Evolutionary conservation across 1,140 invertebrate species (phyloP).

Genomic region (Ectropis grisescens): DNA sequence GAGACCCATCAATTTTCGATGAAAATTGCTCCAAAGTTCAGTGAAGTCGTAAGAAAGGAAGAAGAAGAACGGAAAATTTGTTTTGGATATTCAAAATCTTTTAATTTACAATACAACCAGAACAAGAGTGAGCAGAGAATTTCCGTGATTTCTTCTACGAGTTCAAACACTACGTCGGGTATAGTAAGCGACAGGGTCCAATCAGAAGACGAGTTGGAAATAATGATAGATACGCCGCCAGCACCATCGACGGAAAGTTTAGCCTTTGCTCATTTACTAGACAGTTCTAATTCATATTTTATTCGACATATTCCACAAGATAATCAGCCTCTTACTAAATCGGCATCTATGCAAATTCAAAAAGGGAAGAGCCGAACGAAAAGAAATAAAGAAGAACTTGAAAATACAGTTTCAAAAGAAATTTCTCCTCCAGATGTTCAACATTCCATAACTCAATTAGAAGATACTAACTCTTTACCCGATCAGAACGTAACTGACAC

Average conservation of each 20-base stretch:
- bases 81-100: slow-evolving; percentile 76
- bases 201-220: slow-evolving; percentile 92
- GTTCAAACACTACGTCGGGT: slow-evolving; percentile 94
- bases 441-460: slow-evolving; percentile 26
- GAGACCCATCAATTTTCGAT: slow-evolving; percentile 96
- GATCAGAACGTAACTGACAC: slow-evolving; percentile 41
- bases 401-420: slow-evolving; percentile 30
- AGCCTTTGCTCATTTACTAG: slow-evolving; percentile 78
- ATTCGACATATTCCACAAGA: slow-evolving; percentile 37
- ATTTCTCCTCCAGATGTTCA: slow-evolving; percentile 38
- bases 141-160: slow-evolving; percentile 91
- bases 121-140: slow-evolving; percentile 84
- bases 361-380: slow-evolving; percentile 39
- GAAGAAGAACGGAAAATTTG: slow-evolving; percentile 77
- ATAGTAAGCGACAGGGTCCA: slow-evolving; percentile 95
- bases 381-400: slow-evolving; percentile 40
- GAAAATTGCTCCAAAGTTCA: slow-evolving; percentile 87
- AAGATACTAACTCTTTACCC: slow-evolving; percentile 36
- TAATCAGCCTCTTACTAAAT: slow-evolving; percentile 29
- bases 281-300: slow-evolving; percentile 65
- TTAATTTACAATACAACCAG: slow-evolving; percentile 73
- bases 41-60: slow-evolving; percentile 83
- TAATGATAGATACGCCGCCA: slow-evolving; percentile 82
- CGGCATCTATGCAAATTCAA: slow-evolving; percentile 42
- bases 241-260: slow-evolving; percentile 82